phyloP scores from a whole-genome alignment of 1,140 invertebrate species.

The Liolophura sinensis region DNA sequence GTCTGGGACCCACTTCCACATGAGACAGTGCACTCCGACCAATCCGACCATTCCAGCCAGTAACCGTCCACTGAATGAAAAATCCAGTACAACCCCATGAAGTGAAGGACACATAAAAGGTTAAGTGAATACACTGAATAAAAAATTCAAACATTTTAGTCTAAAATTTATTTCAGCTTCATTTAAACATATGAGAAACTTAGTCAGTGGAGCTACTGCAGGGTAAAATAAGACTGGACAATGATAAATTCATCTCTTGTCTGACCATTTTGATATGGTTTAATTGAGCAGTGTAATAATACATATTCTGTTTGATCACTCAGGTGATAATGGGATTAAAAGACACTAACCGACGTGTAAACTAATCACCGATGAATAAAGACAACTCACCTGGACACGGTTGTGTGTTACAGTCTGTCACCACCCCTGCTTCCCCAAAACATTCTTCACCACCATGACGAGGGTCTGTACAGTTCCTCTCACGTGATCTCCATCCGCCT shows the following conservation, averaged over 20 bases:
- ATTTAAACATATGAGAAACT: too few species aligned
- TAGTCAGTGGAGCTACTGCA: too few species aligned
- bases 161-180: constrained; percentile 4
- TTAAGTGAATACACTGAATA: neutral
- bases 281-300: too few species aligned
- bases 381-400: constrained; percentile 14
- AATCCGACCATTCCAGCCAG: constrained; percentile 8
- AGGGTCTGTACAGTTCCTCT: neutral
- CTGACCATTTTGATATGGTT: too few species aligned
- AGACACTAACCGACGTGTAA: too few species aligned
- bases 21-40: constrained; percentile 22
- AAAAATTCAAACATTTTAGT: neutral
- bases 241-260: too few species aligned
- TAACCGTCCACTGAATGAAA: constrained; percentile 1
- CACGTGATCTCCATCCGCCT: constrained; percentile 22
- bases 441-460: constrained; percentile 1
- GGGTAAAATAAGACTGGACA: too few species aligned
- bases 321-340: too few species aligned
- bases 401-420: constrained; percentile 9
- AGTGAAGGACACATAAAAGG: constrained; percentile 1
- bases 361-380: neutral
- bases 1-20: constrained; percentile 19
- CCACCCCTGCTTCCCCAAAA: neutral
- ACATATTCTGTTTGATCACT: too few species aligned
- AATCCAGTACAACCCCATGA: neutral